Evolutionary conservation across 2,888 invertebrate genomes (phyloP).

Genomic region (Vannuccia rotundouncinata): DNA sequence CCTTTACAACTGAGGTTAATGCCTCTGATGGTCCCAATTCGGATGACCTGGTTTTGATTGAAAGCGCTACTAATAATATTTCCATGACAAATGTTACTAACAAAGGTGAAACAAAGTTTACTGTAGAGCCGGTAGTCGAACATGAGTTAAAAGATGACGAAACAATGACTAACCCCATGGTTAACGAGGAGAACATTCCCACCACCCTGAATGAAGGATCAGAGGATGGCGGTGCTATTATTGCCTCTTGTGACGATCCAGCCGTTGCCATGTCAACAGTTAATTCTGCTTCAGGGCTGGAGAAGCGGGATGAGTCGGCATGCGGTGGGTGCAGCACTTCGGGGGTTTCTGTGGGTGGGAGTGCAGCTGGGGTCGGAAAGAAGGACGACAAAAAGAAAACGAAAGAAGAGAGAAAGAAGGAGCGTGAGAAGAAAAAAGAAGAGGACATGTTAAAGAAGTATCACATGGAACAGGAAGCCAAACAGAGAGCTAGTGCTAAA

Average conservation of each 20-base stretch:
- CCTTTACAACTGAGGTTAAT: neutral
- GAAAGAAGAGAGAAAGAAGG: constrained; percentile 39
- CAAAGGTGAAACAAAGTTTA: neutral
- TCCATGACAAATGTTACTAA: too few species aligned
- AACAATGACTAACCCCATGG: neutral
- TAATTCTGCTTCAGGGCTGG: neutral
- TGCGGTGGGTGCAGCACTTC: neutral
- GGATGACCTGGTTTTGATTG: too few species aligned
- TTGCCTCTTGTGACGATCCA: neutral
- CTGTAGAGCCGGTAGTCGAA: neutral
- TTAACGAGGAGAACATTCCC: neutral
- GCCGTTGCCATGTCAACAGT: neutral
- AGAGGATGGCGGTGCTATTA: neutral
- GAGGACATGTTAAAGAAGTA: constrained; percentile 35
- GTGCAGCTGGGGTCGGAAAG: neutral
- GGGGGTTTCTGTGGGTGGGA: neutral
- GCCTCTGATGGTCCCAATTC: neutral
- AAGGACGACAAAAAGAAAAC: constrained; percentile 22
- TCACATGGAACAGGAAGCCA: constrained; percentile 35
- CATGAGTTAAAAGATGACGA: neutral
- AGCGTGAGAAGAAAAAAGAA: constrained; percentile 41
- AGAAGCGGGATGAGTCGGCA: neutral
- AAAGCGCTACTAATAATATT: too few species aligned
- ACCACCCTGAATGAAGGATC: neutral
- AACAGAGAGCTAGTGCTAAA: constrained; percentile 34